Evolutionary conservation across 2,888 invertebrate genomes (phyloP).

Genomic region (Eupithecia abbreviata): DNA sequence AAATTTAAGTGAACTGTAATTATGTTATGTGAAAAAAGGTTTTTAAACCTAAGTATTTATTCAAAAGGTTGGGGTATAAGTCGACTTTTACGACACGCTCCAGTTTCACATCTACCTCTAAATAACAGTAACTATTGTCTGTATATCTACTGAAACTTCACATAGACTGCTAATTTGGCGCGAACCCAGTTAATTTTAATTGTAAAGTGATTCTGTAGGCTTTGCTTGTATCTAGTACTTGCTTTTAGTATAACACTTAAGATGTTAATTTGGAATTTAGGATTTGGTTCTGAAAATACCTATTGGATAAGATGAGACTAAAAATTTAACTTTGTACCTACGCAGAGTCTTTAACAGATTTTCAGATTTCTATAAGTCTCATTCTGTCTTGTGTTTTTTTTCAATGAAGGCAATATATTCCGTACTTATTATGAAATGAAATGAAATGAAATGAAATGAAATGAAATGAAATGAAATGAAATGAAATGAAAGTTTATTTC

Average conservation of each 20-base stretch:
- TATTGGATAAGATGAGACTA: neutral
- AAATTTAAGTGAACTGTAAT: too few relatives aligned
- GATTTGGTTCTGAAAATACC: neutral
- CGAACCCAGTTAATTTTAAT: constrained; percentile 46
- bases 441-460: too few relatives aligned
- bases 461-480: too few relatives aligned
- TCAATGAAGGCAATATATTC: too few relatives aligned
- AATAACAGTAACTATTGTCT: neutral
- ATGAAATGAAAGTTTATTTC: too few relatives aligned
- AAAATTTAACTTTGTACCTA: neutral
- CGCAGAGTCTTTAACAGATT: too few relatives aligned
- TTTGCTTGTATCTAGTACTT: constrained; percentile 19
- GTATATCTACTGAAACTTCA: constrained; percentile 39
- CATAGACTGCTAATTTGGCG: constrained; percentile 41
- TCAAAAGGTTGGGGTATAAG: too few relatives aligned
- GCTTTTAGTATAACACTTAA: constrained; percentile 7
- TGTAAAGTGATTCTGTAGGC: constrained; percentile 35
- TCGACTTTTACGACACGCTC: neutral
- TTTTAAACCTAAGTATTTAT: too few relatives aligned
- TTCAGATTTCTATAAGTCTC: too few relatives aligned
- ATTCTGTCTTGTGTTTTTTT: too few relatives aligned
- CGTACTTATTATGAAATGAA: too few relatives aligned
- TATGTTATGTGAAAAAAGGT: too few relatives aligned
- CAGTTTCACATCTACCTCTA: constrained; percentile 25
- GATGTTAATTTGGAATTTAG: neutral